Evolutionary conservation across 2,797 vertebrate genomes (phyloP), one percentile per base, ranked within the genome.

Genomic region (Acrocephalus scirpaceus): DNA sequence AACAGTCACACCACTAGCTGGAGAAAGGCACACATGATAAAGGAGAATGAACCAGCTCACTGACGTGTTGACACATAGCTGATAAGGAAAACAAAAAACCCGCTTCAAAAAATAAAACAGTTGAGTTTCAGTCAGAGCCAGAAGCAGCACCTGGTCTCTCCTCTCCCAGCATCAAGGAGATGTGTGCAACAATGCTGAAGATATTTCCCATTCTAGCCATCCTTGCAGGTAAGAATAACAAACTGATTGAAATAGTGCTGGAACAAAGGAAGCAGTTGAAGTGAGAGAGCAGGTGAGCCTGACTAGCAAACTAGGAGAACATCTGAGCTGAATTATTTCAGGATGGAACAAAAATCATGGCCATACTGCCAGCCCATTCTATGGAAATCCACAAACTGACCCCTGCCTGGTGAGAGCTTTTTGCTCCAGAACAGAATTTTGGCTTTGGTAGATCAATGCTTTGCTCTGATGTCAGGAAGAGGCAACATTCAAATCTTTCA

Each of bases 61-160:
- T 98, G 98, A 98, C 95, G 92, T 92, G 93, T 77, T 95, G 93
- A 98, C 93, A 93, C 30, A n/a, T 60, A 75, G 87, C 60, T 91
- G 97, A 98, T 98, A 98, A 98, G 96, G 76, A 85, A 89, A 94
- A 97, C 91, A 94, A 96, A 97, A 78, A 93, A 88, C 54, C 75
- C 2, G 5, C 53, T 40, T 58, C 53, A 92, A 91, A 87, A 95
- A 91, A 65, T 88, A 78, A 38, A 87, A 51, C 96, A 79, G 92
- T 70, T 86, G 89, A 82, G 93, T 80, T 86, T 88, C 91, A 96
- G 70, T 58, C 3, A 4, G 90, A 96, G 86, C 53, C 89, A 60
- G 78, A 87, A 80, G 76, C 89, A 91, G n/a, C 93, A 71, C 38
- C 86, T 92, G 88, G 16, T 44, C 50, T 61, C 72, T 79, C 15